Evolutionary conservation across 2,797 vertebrate species (phyloP).

Genomic region (Sternotherus odoratus): DNA sequence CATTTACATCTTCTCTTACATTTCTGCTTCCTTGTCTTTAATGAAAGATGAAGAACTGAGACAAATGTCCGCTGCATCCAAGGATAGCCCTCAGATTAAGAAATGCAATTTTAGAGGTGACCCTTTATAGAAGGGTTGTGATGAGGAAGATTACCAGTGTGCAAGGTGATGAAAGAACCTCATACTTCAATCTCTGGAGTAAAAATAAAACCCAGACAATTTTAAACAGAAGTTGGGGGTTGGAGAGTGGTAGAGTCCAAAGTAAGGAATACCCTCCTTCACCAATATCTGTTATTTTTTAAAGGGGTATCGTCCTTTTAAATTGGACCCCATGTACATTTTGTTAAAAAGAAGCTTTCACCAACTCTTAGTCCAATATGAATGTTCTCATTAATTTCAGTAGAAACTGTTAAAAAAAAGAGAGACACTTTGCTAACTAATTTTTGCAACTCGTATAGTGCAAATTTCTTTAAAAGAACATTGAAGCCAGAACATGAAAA

Average conservation of each 20-base stretch:
- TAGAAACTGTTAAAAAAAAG: background rate
- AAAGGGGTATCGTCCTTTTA: background rate
- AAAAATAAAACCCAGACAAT: background rate
- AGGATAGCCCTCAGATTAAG: background rate
- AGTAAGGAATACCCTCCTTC: background rate
- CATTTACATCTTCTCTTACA: background rate
- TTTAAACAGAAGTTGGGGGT: background rate
- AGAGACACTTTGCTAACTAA: background rate
- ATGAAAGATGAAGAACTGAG: background rate
- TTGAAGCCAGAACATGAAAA: background rate
- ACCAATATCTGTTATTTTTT: background rate
- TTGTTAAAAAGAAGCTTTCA: background rate
- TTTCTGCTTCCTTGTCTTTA: background rate
- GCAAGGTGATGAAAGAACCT: background rate
- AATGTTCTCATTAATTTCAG: background rate
- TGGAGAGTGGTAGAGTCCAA: background rate
- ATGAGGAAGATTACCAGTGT: background rate
- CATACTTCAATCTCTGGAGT: background rate
- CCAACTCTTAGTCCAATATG: accelerated
- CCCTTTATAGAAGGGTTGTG: background rate
- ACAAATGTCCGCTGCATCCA: accelerated
- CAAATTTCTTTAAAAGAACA: background rate
- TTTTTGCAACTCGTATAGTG: background rate
- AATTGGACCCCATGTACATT: background rate
- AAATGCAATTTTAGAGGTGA: background rate